Evolutionary conservation across 2,113 vertebrate genomes (phyloP).

Genomic region (Arothron firmamentum): DNA sequence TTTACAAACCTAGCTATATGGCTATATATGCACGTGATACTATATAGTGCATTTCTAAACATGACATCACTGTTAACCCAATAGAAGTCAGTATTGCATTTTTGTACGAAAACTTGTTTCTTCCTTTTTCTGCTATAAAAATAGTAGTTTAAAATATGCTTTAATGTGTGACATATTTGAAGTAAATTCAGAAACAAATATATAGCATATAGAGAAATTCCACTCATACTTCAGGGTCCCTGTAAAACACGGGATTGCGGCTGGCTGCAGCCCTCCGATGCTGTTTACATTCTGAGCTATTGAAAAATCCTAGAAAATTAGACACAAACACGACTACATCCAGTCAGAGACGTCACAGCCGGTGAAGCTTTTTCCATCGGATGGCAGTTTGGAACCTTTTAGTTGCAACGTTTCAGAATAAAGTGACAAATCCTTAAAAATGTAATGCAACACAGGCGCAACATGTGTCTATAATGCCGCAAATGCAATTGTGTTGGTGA

Average conservation of each 20-base stretch:
- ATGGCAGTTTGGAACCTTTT: slow-evolving; percentile 8
- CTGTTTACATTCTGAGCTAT: not conserved
- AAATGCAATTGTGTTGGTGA: slow-evolving; percentile 9
- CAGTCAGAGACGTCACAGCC: slow-evolving; percentile 1
- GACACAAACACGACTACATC: not conserved
- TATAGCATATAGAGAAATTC: slow-evolving; percentile 2
- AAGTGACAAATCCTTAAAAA: slow-evolving; percentile 16
- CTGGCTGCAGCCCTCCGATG: no score
- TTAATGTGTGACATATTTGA: slow-evolving; percentile 10
- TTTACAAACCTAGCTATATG: slow-evolving; percentile 40
- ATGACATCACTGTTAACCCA: slow-evolving; percentile 67
- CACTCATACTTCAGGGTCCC: slow-evolving; percentile 4
- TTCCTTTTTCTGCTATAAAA: slow-evolving; percentile 45
- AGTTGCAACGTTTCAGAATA: slow-evolving; percentile 19
- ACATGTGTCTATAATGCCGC: slow-evolving; percentile 30
- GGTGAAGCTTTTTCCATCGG: slow-evolving; percentile 17
- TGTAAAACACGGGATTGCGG: slow-evolving; percentile 13
- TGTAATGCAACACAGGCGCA: slow-evolving; percentile 20
- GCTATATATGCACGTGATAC: slow-evolving; percentile 41
- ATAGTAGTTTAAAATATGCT: slow-evolving; percentile 31
- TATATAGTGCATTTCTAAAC: slow-evolving; percentile 49
- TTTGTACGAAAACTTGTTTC: slow-evolving; percentile 8
- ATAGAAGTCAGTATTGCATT: slow-evolving; percentile 59
- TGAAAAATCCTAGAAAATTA: slow-evolving; percentile 15
- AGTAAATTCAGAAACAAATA: slow-evolving; percentile 12